phyloP scores from a whole-genome alignment of 2,797 vertebrate genomes.

The Telmatherina bonti region DNA sequence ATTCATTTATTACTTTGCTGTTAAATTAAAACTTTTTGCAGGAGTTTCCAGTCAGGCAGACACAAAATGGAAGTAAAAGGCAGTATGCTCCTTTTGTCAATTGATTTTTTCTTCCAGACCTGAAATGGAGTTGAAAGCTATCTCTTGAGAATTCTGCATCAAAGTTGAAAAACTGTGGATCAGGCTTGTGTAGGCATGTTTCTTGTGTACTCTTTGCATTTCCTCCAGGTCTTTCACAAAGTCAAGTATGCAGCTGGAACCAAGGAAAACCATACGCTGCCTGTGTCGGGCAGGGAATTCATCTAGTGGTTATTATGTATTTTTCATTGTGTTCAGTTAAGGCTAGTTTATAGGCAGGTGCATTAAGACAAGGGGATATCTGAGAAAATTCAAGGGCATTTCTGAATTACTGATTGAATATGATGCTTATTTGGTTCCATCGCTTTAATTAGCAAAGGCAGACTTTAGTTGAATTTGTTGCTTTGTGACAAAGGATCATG shows the following conservation, averaged over 20 bases:
- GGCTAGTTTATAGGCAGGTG: constrained; percentile 38
- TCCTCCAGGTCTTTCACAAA: constrained; percentile 7
- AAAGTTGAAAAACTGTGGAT: neutral
- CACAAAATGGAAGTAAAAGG: neutral
- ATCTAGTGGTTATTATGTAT: constrained; percentile 6
- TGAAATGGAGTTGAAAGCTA: neutral
- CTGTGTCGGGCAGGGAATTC: neutral
- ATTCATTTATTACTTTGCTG: neutral
- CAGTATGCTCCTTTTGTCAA: neutral
- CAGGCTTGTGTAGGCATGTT: constrained; percentile 5
- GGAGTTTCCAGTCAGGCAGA: constrained; percentile 6
- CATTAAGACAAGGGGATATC: constrained; percentile 26
- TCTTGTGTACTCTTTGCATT: neutral
- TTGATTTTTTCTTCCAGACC: neutral
- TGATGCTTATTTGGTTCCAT: constrained; percentile 32
- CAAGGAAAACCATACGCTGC: constrained; percentile 5
- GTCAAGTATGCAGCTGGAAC: neutral
- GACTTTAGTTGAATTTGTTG: constrained; percentile 13
- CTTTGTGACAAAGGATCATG: neutral
- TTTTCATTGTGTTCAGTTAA: constrained; percentile 14
- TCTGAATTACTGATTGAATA: constrained; percentile 37
- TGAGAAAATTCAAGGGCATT: constrained; percentile 42
- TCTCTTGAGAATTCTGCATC: neutral
- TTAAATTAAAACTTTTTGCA: neutral
- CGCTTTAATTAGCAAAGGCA: constrained; percentile 11